phyloP scores from a whole-genome alignment of 2,797 vertebrate genomes.

The Crenichthys baileyi region DNA sequence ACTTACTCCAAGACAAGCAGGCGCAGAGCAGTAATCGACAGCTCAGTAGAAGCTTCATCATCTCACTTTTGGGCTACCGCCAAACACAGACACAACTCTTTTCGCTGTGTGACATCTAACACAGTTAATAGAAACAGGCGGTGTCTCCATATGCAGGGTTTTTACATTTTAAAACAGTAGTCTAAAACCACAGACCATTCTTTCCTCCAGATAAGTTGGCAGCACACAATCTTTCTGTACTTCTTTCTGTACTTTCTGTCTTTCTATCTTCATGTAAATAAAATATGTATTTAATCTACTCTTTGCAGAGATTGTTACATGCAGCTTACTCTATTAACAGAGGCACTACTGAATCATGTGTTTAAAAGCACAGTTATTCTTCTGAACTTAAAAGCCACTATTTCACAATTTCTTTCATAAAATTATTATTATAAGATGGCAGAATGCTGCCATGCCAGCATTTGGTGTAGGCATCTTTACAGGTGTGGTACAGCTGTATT shows the following conservation, averaged over 20 bases:
- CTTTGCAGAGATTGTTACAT: too few species aligned
- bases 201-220: background rate
- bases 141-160: background rate
- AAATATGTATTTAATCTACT: background rate
- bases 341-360: too few species aligned
- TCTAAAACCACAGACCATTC: background rate
- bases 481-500: too few species aligned
- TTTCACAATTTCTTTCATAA: too few species aligned
- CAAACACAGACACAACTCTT: background rate
- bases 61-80: conserved; percentile 3
- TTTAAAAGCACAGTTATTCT: too few species aligned
- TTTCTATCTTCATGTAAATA: background rate
- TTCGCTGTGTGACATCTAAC: background rate
- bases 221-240: background rate
- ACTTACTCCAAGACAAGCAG: conserved; percentile 60
- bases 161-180: background rate
- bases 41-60: conserved; percentile 56
- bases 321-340: too few species aligned
- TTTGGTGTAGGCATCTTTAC: too few species aligned
- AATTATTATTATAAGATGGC: too few species aligned
- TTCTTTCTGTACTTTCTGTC: too few species aligned
- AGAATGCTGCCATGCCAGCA: too few species aligned
- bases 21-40: conserved; percentile 39
- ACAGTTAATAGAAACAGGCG: background rate
- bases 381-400: too few species aligned